A percentile compares a stretch with the other conserved stretches of the same genome.
Conservation (phyloP, 2,113 vertebrate species). For the Mus spicilegus region DNA sequence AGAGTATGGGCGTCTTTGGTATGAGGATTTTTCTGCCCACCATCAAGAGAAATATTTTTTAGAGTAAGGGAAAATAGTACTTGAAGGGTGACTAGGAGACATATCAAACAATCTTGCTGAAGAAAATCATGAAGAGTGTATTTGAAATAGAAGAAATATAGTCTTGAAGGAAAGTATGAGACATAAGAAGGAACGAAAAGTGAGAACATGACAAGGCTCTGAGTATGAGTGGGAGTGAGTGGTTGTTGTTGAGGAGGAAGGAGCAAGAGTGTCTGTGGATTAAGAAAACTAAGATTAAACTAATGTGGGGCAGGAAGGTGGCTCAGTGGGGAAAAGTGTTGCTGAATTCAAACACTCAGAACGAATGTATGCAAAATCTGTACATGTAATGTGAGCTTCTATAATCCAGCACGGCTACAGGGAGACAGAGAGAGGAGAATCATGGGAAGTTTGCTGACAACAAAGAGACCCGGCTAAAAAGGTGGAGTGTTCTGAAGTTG, state of each 20-base stretch:
- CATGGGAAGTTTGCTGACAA: background rate
- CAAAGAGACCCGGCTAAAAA: background rate
- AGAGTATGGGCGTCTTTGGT: background rate
- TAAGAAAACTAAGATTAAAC: background rate
- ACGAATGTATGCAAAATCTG: too few relatives aligned
- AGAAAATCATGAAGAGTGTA: background rate
- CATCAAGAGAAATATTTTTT: slow-evolving; percentile 2
- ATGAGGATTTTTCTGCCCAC: background rate
- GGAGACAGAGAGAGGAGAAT: background rate
- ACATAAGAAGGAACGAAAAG: background rate
- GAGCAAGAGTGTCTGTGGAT: background rate
- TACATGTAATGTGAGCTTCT: background rate
- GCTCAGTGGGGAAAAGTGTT: background rate
- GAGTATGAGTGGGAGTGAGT: background rate
- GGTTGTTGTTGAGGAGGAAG: background rate
- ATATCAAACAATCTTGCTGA: background rate
- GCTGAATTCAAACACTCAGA: background rate
- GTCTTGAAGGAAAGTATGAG: background rate
- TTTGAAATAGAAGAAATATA: slow-evolving; percentile 26
- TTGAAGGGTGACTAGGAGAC: background rate
- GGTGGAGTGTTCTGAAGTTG: background rate
- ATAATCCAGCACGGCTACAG: background rate
- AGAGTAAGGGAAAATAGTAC: background rate
- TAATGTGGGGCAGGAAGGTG: too few relatives aligned
- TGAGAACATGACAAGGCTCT: background rate